Evolutionary conservation across 2,113 vertebrate species (phyloP).

Genomic region (Syngnathus scovelli): DNA sequence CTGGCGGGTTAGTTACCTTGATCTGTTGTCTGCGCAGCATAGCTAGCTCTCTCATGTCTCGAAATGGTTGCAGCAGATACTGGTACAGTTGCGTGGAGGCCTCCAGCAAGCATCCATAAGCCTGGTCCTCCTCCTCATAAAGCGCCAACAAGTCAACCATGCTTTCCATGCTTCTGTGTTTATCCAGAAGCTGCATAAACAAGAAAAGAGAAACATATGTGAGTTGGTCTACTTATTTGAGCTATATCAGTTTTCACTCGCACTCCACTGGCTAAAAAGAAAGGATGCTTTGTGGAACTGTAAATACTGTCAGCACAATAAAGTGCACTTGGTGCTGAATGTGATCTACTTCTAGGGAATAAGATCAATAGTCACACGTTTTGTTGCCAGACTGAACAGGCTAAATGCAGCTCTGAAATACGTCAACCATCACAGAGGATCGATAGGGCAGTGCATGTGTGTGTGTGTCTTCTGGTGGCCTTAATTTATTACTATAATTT

Average conservation of each 20-base stretch:
- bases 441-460: constrained; percentile 31
- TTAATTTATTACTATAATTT: constrained; percentile 11
- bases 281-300: constrained; percentile 31
- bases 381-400: constrained; percentile 35
- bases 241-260: neutral
- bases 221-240: neutral
- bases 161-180: constrained; percentile 85
- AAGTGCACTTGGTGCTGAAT: constrained; percentile 23
- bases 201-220: neutral
- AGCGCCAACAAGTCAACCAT: constrained; percentile 92
- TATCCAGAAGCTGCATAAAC: constrained; percentile 81
- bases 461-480: neutral
- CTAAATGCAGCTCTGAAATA: constrained; percentile 45
- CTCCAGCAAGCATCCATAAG: constrained; percentile 86
- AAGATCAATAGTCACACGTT: constrained; percentile 51
- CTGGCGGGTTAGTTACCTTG: constrained; percentile 74
- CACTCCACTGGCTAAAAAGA: constrained; percentile 7
- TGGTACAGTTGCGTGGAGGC: constrained; percentile 92
- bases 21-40: constrained; percentile 97
- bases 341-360: constrained; percentile 41
- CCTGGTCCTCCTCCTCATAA: constrained; percentile 90
- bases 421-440: constrained; percentile 38
- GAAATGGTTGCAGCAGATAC: constrained; percentile 93
- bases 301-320: constrained; percentile 29
- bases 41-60: constrained; percentile 96